Percentiles rank a stretch among this genome's conserved stretches.
Evolutionary conservation across 2,797 vertebrate species (phyloP).

Genomic region (Lepidocolaptes lacrymiger): DNA sequence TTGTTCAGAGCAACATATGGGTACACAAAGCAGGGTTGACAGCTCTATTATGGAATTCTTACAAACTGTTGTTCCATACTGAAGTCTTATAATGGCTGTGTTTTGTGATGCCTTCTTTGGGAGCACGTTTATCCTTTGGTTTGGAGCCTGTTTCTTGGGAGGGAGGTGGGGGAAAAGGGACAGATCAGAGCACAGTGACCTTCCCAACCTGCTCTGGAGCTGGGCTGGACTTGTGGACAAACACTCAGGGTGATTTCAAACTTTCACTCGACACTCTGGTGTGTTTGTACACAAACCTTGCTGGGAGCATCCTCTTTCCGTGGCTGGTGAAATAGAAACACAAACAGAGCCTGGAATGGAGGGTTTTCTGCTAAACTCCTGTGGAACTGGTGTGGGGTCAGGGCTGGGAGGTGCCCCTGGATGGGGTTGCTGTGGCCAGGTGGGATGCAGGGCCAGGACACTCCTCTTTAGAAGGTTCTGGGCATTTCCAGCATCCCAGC

Average conservation of each 20-base stretch:
- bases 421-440: neutral
- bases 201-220: neutral
- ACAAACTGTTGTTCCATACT: neutral
- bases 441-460: neutral
- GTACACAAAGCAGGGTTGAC: neutral
- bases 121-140: neutral
- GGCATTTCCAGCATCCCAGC: neutral
- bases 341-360: neutral
- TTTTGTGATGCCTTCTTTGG: neutral
- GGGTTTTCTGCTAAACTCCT: neutral
- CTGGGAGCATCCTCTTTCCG: rapidly evolving
- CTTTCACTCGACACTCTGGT: neutral
- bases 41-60: neutral
- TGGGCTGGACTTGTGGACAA: neutral
- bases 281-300: neutral
- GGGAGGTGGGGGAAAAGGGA: neutral
- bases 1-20: neutral
- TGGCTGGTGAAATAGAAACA: neutral
- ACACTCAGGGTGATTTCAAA: neutral
- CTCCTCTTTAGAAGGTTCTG: neutral
- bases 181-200: neutral
- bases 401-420: neutral
- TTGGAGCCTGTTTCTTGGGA: neutral
- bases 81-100: neutral
- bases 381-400: neutral